Evolutionary conservation across 2,113 vertebrate species (phyloP), one percentile per base, ranked within the genome.

Genomic region (Catharus bicknelli): DNA sequence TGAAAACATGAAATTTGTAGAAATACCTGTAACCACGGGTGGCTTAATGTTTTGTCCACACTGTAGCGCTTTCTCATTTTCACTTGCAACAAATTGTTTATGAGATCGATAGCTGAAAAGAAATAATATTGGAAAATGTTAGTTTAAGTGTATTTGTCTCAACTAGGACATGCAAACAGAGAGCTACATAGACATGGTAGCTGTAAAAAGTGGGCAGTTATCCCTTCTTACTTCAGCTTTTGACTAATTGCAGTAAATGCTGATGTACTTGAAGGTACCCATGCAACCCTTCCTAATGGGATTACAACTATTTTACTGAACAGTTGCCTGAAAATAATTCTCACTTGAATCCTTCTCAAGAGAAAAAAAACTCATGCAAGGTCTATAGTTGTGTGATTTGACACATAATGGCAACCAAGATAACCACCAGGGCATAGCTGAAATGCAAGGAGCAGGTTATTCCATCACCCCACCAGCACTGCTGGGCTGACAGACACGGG

Each of bases 11-110:
- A 30, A 67, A 89, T 83, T 84, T 38, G 5, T 25, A 95, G 51
- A 78, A 96, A 96, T 97, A 99, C 99, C 99, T 99, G 99, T 90
- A 99, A 96, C 99, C 99, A 99, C 1, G 99, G 99, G 81, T 99
- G 99, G 96, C 99, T 99, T 96, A 99, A 98, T 0, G 99, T 99
- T 97, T 99, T 99, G 96, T 99, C 99, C 83, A 99, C 99, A 20
- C 99, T 99, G 96, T 98, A 99, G 51, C 99, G 98, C 95, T 99
- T 99, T 97, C 99, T 98, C 98, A 99, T 99, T 98, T 99, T 99
- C 72, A 99, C 99, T 98, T 99, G 99, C 96, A 99, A 97, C 93
- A 99, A 98, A 97, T 99, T 99, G 98, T 99, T 99, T 95, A 99
- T 99, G 95, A 99, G 98, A 97, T 99, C 99, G 83, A 99, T 99